Evolutionary conservation across 2,797 vertebrate species (phyloP).

Genomic region (Myotis findleyi): DNA sequence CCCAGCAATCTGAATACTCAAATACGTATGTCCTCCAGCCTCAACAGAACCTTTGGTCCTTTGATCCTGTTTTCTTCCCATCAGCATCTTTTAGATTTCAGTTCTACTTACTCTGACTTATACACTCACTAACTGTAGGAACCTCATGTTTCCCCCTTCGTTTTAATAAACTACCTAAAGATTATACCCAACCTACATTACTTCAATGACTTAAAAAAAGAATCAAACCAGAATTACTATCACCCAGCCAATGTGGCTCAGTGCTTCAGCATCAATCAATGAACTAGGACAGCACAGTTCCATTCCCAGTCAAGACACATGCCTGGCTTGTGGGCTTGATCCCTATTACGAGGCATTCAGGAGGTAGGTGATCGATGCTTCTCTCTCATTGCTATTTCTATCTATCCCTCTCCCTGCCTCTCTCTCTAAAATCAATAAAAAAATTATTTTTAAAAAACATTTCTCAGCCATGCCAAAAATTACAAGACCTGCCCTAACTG

Average conservation of each 20-base stretch:
- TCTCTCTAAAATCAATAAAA: not conserved
- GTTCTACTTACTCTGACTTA: not conserved
- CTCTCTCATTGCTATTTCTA: not conserved
- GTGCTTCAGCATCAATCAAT: too few species aligned
- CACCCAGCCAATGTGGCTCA: too few species aligned
- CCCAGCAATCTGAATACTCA: not conserved
- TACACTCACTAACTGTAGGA: not conserved
- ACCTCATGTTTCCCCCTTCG: not conserved
- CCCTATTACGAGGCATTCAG: too few species aligned
- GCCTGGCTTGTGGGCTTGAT: too few species aligned
- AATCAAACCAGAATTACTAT: not conserved
- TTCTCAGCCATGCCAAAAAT: too few species aligned
- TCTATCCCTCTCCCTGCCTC: not conserved
- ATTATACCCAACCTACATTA: not conserved
- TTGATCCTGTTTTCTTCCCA: not conserved
- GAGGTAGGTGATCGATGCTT: not conserved
- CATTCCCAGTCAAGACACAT: too few species aligned
- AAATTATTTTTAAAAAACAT: too few species aligned
- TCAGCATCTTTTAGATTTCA: not conserved
- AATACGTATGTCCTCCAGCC: not conserved
- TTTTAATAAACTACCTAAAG: conserved; percentile 53
- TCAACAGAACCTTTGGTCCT: not conserved
- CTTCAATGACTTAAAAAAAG: not conserved
- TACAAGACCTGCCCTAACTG: too few species aligned
- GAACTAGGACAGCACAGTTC: too few species aligned